Conservation (phyloP, 2,797 vertebrate genomes). For the Lacerta agilis region DNA sequence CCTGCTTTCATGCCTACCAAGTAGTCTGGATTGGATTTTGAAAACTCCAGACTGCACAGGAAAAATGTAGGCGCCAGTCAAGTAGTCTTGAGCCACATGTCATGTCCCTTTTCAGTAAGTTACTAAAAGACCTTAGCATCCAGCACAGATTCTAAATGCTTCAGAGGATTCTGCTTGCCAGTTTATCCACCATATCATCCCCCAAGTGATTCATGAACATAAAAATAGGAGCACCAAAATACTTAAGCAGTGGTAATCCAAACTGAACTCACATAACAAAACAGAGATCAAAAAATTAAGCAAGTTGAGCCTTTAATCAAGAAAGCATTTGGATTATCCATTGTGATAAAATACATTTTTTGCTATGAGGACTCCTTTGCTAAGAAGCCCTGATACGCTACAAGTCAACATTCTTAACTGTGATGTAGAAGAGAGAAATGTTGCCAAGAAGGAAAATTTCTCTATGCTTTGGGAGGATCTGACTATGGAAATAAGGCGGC, state of each 20-base stretch:
- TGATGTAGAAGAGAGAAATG: not conserved
- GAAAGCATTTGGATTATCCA: too few relatives aligned
- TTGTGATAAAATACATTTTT: not conserved
- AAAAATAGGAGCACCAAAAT: constrained; percentile 8
- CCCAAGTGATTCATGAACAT: constrained; percentile 4
- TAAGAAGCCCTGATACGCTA: too few relatives aligned
- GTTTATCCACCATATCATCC: not conserved
- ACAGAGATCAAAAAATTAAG: not conserved
- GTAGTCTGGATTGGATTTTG: too few relatives aligned
- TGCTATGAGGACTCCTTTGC: not conserved
- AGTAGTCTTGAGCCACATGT: too few relatives aligned
- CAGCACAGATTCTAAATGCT: too few relatives aligned
- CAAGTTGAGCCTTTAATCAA: not conserved
- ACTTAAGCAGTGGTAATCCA: constrained; percentile 7
- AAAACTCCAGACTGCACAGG: too few relatives aligned
- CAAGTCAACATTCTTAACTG: not conserved
- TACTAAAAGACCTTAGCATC: not conserved
- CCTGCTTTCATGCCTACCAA: too few relatives aligned
- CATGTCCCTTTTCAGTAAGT: too few relatives aligned
- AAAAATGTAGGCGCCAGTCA: too few relatives aligned
- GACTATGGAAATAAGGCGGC: not conserved
- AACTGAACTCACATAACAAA: not conserved
- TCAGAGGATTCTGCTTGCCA: not conserved
- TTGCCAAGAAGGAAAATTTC: not conserved
- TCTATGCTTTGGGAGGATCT: constrained; percentile 13